phyloP scores from a whole-genome alignment of 2,113 vertebrate genomes.

The Leptodactylus fuscus region DNA sequence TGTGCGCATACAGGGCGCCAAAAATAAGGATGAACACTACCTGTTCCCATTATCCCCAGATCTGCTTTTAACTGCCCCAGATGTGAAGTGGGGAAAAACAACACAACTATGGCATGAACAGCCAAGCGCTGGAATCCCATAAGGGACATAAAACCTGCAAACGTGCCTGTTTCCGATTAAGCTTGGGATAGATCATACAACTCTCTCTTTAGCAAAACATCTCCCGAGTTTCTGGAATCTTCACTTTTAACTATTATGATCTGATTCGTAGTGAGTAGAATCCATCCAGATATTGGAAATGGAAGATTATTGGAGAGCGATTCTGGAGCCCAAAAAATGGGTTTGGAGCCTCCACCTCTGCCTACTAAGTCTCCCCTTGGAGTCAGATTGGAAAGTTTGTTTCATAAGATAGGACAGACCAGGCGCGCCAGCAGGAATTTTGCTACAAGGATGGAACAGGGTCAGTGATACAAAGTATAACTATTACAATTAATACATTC shows the following conservation, averaged over 20 bases:
- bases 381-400: no score
- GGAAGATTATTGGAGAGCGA: background rate
- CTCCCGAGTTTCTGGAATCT: background rate
- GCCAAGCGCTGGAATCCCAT: conserved; percentile 29
- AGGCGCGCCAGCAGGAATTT: no score
- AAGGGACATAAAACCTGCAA: conserved; percentile 38
- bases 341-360: no score
- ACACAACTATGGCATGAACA: background rate
- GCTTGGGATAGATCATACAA: background rate
- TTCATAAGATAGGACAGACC: no score
- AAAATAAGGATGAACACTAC: conserved; percentile 9
- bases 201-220: background rate
- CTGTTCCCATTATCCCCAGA: conserved; percentile 19
- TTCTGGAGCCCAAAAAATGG: no score
- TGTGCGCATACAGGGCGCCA: background rate
- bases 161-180: conserved; percentile 36
- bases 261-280: background rate
- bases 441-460: no score
- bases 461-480: no score
- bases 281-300: background rate
- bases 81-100: conserved; percentile 19
- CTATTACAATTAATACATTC: no score
- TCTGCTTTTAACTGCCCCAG: conserved; percentile 42
- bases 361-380: no score
- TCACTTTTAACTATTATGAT: background rate